Conservation (phyloP, 2,797 vertebrate genomes). For the Hybognathus amarus region DNA sequence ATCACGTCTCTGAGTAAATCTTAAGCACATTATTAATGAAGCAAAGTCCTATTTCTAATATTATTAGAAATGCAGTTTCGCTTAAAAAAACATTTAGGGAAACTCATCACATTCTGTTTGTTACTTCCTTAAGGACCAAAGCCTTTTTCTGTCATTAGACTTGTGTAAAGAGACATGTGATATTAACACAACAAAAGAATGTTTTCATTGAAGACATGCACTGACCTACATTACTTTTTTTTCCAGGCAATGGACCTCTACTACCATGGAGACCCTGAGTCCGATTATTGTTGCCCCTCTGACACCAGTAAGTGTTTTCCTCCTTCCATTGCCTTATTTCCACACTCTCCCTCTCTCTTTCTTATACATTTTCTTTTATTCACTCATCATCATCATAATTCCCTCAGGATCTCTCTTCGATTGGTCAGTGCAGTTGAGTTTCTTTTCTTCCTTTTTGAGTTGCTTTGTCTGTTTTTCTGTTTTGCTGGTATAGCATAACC, state of each 20-base stretch:
- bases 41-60: conserved; percentile 63
- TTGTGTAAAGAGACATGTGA: not conserved
- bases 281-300: conserved; percentile 77
- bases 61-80: conserved; percentile 63
- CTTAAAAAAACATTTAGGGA: conserved; percentile 17
- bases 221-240: conserved; percentile 44
- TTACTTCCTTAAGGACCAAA: not conserved
- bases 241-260: conserved; percentile 82
- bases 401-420: not conserved
- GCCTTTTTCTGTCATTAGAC: not conserved
- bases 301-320: conserved; percentile 75
- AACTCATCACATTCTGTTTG: not conserved
- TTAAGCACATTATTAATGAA: conserved; percentile 72
- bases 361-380: not conserved
- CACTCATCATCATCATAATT: not conserved
- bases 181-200: conserved; percentile 2
- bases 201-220: conserved; percentile 16
- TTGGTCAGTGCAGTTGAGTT: not conserved
- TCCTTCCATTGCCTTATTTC: not conserved
- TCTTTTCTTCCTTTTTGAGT: conserved; percentile 14
- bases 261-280: conserved; percentile 79
- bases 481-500: conserved; percentile 35
- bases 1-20: conserved; percentile 48
- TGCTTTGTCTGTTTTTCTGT: conserved; percentile 8
- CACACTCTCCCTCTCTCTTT: not conserved